Conservation (phyloP, 2,888 invertebrate species). For the Sesamia inferens region DNA sequence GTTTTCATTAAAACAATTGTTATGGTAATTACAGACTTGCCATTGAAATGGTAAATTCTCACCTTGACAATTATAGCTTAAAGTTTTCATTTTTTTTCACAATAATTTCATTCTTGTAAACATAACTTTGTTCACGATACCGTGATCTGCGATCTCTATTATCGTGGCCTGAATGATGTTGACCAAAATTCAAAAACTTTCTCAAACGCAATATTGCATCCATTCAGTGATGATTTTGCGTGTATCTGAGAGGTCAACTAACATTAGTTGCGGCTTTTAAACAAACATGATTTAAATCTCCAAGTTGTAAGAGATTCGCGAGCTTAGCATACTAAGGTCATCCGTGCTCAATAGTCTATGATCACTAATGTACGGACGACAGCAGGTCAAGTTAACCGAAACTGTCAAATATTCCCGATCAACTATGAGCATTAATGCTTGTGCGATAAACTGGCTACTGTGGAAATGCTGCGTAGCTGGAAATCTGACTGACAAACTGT, state of each 20-base stretch:
- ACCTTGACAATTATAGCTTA: slow-evolving; percentile 34
- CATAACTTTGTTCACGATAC: slow-evolving; percentile 31
- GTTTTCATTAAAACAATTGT: neutral
- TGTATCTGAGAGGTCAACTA: slow-evolving; percentile 46
- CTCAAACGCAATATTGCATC: slow-evolving; percentile 15
- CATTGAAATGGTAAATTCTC: slow-evolving; percentile 18
- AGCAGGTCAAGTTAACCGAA: no score
- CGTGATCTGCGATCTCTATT: slow-evolving; percentile 22
- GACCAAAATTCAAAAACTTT: slow-evolving; percentile 31
- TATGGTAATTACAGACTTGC: neutral
- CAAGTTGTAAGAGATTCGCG: slow-evolving; percentile 14
- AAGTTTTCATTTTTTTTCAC: slow-evolving; percentile 15
- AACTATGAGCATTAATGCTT: no score
- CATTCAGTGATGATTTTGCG: slow-evolving; percentile 35
- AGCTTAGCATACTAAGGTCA: no score
- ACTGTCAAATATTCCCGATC: no score
- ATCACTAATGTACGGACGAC: no score
- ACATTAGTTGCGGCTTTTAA: slow-evolving; percentile 51
- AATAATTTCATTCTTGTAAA: neutral
- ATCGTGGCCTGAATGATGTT: slow-evolving; percentile 30
- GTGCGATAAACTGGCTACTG: no score
- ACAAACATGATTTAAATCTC: slow-evolving; percentile 28
- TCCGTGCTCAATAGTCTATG: no score
- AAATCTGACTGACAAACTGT: no score
- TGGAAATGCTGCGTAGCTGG: no score